A percentile compares a stretch with the other conserved stretches of the same genome.
Evolutionary conservation across 2,797 vertebrate species (phyloP).

Genomic region (Danio tinwini): DNA sequence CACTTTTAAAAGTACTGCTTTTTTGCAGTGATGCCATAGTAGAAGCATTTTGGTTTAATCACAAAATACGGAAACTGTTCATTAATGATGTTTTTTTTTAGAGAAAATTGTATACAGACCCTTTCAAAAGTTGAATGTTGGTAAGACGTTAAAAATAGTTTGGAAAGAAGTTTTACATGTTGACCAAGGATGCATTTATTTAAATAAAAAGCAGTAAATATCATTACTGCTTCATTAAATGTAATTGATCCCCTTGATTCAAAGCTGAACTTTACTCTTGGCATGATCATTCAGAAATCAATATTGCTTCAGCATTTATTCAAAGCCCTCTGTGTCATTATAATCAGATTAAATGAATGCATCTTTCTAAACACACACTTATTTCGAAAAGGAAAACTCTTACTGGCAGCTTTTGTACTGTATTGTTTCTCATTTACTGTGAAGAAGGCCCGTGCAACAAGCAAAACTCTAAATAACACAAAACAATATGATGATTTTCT

Average conservation of each 20-base stretch:
- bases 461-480: constrained; percentile 2
- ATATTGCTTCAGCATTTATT: not conserved
- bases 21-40: not conserved
- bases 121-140: not conserved
- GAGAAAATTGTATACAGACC: no score
- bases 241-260: no score
- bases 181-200: not conserved
- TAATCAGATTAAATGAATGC: not conserved
- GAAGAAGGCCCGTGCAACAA: constrained; percentile 7
- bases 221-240: not conserved
- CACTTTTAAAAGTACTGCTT: not conserved
- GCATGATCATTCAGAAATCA: no score
- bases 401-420: not conserved
- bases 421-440: not conserved
- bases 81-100: no score
- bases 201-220: not conserved
- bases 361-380: constrained; percentile 14
- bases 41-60: no score
- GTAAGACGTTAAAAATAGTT: not conserved
- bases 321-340: not conserved
- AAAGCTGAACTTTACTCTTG: no score
- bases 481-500: not conserved
- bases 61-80: no score
- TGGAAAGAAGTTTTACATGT: not conserved
- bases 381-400: not conserved